These are phyloP conservation scores for Cephus cinctus DNA, from an alignment of 1,140 invertebrate species.

Conservation along the genomic window DNA sequence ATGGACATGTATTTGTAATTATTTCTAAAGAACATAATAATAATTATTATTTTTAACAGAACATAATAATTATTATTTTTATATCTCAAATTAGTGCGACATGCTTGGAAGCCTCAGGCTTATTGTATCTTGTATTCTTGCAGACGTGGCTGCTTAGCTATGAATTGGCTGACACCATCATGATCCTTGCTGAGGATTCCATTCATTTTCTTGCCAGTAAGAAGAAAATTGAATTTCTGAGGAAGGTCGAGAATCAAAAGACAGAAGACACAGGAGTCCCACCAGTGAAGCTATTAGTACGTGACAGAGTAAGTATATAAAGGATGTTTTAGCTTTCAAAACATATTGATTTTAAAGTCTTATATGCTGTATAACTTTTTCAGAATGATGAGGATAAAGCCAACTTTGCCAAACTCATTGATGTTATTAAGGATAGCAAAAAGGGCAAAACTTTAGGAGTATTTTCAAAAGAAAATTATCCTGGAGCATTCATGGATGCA, in stretches of 20 bases:
- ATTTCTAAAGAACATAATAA: too few species aligned
- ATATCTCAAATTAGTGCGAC: too few species aligned
- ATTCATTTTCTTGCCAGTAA: constrained; percentile 94
- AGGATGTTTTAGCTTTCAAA: neutral
- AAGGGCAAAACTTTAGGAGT: constrained; percentile 90
- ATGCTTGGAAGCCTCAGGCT: too few species aligned
- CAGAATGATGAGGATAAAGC: constrained; percentile 93
- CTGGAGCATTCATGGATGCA: constrained; percentile 87
- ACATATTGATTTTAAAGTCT: constrained; percentile 15
- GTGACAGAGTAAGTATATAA: constrained; percentile 78
- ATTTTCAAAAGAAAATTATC: constrained; percentile 92
- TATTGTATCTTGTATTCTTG: too few species aligned
- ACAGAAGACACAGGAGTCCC: constrained; percentile 82
- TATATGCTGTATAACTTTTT: constrained; percentile 36
- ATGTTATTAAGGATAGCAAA: constrained; percentile 84
- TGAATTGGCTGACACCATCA: constrained; percentile 93
- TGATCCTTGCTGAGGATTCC: constrained; percentile 81
- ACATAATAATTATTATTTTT: too few species aligned
- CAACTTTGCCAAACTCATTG: constrained; percentile 88
- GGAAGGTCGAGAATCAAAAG: constrained; percentile 86
- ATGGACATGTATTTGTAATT: too few species aligned
- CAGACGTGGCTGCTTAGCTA: constrained; percentile 97
- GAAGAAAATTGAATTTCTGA: constrained; percentile 97
- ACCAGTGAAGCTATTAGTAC: constrained; percentile 80
- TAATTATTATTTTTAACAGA: too few species aligned